These are phyloP conservation scores for Diloba caeruleocephala DNA, from an alignment of 2,888 invertebrate species.

Conservation along the genomic window DNA sequence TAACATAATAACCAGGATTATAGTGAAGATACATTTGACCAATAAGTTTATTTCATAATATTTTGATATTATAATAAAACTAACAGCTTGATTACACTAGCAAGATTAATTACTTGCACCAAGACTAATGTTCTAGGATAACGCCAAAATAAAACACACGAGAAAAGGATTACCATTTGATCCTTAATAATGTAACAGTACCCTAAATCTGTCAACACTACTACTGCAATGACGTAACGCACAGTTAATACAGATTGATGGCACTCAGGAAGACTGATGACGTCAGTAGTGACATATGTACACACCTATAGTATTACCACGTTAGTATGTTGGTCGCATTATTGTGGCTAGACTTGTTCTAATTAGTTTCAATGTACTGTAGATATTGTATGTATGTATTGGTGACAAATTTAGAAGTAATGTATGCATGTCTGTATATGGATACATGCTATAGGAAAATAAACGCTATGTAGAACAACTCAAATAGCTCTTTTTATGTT, in stretches of 20 bases:
- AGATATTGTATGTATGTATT: constrained; percentile 8
- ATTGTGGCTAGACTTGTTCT: constrained; percentile 33
- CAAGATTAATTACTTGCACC: no score
- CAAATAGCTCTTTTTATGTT: no score
- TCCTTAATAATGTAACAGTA: constrained; percentile 4
- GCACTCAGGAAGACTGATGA: constrained; percentile 36
- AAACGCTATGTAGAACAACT: no score
- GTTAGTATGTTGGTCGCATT: constrained; percentile 39
- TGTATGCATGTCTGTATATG: constrained; percentile 8
- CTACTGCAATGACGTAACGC: constrained; percentile 22
- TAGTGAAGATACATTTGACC: no score
- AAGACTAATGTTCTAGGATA: no score
- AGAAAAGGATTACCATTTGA: neutral
- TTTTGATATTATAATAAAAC: no score
- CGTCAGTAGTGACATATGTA: constrained; percentile 43
- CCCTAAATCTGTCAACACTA: constrained; percentile 29
- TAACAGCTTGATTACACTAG: no score
- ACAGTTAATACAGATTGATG: constrained; percentile 52
- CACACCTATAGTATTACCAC: constrained; percentile 25
- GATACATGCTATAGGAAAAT: constrained; percentile 14
- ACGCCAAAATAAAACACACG: no score
- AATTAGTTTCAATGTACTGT: constrained; percentile 41
- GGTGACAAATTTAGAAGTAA: constrained; percentile 20
- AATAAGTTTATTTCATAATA: no score
- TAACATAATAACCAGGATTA: no score